These are phyloP conservation scores for Morpho deidamia DNA, from an alignment of 2,888 invertebrate species.

Conservation along the genomic window DNA sequence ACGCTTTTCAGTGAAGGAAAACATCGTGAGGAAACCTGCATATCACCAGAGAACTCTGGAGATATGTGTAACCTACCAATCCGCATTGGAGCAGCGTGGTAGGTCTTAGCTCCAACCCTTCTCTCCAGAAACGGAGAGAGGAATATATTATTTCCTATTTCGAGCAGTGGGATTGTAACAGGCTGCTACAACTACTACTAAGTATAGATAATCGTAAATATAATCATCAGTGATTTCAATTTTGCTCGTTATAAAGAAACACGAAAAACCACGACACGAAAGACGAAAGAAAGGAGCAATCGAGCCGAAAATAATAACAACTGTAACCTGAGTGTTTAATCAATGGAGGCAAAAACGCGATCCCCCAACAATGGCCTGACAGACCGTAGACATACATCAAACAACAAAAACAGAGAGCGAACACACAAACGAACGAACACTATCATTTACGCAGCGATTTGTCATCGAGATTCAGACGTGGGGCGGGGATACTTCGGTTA, in stretches of 20 bases:
- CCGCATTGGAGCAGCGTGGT: too few species aligned
- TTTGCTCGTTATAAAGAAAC: background rate
- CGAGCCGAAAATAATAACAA: conserved; percentile 8
- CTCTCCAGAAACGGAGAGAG: too few species aligned
- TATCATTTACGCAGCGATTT: conserved; percentile 75
- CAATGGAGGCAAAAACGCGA: conserved; percentile 44
- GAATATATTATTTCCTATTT: too few species aligned
- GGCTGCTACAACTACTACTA: too few species aligned
- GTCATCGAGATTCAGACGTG: conserved; percentile 65
- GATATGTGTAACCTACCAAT: too few species aligned
- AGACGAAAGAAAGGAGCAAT: conserved; percentile 1
- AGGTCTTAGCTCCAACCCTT: too few species aligned
- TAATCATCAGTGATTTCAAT: too few species aligned
- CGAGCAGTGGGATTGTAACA: too few species aligned
- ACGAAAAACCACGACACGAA: background rate
- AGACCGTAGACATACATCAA: conserved; percentile 64
- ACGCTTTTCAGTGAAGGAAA: too few species aligned
- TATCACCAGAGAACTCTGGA: too few species aligned
- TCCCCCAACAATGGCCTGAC: conserved; percentile 47
- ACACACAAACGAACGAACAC: conserved; percentile 57
- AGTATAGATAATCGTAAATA: too few species aligned
- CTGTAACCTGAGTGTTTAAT: conserved; percentile 24
- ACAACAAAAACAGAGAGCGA: conserved; percentile 69
- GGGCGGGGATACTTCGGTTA: conserved; percentile 42
- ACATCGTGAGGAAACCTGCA: too few species aligned